Evolutionary conservation across 2,888 invertebrate genomes (phyloP), one percentile per base, ranked within the genome.

Genomic region (Diaphora mendica): DNA sequence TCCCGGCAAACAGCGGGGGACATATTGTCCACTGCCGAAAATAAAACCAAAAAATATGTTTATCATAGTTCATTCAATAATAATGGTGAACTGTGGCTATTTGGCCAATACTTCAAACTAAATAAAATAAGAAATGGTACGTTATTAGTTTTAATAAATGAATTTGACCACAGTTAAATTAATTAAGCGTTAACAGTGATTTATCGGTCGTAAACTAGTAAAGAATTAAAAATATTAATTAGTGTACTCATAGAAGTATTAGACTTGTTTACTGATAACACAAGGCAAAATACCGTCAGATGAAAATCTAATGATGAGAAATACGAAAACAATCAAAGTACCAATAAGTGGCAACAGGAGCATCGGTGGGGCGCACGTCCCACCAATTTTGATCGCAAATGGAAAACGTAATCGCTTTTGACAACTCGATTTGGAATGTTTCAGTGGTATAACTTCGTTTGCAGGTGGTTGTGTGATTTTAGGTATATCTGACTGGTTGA

Each of bases 331-430:
- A 92, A 92, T 91, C 90, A 88, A 77, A 86, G 79, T 73, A 81
- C 84, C 83, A 84, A 85, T 85, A 89, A 88, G 84, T 82, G 85
- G 79, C 74, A 83, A 81, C 89, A 85, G 88, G 82, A 87, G 85
- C 86, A 81, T 72, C 72, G 77, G 48, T 82, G 82, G 83, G 76
- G 82, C 75, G 83, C 74, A 82, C 91, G 88, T 87, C 94, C 92
- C 91, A 92, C 91, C 95, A 94, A 95, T 94, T 93, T 91, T 85
- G 88, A 84, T 88, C 85, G 87, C 90, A 93, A 95, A 94, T 94
- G 88, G 94, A 92, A 94, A 95, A 91, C 89, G 93, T 94, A 94
- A 95, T 95, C 87, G 89, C 86, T 93, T 93, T 93, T 81, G 91
- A 88, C 92, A 92, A 93, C 92, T 92, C 90, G 88, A 94, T 94